These are phyloP conservation scores for Mastigias papua DNA, from an alignment of 30 jellyfish, hydroid and myxozoan species.

Conservation along the genomic window DNA sequence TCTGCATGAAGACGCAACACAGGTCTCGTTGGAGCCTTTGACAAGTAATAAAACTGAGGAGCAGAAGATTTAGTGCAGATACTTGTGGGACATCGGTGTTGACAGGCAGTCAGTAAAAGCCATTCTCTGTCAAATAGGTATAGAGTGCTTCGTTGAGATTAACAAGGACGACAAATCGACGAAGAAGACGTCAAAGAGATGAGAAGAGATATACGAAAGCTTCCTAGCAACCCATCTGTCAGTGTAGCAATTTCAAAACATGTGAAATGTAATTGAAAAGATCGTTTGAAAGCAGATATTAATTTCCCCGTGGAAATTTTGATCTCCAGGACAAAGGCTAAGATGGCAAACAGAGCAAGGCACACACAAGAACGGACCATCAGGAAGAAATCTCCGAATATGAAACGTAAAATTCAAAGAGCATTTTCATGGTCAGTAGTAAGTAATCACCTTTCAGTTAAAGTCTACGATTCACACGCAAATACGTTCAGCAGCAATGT, in stretches of 20 bases:
- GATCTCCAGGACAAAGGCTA: no score
- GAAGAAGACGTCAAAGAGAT: not conserved
- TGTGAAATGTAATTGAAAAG: not conserved
- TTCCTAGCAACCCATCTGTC: not conserved
- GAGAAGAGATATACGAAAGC: not conserved
- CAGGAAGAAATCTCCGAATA: not conserved
- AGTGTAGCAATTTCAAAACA: not conserved
- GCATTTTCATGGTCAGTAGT: conserved; percentile 8
- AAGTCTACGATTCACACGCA: conserved; percentile 27
- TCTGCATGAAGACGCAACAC: no score
- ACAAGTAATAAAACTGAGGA: no score
- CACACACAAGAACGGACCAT: not conserved
- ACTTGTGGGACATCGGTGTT: no score
- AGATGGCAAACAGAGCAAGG: not conserved
- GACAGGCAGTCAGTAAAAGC: no score
- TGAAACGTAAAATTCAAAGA: not conserved
- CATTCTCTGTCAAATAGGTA: no score
- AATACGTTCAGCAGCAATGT: not conserved
- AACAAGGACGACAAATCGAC: not conserved
- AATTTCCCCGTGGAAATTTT: no score
- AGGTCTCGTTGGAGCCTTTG: no score
- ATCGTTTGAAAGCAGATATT: not conserved
- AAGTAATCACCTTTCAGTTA: not conserved
- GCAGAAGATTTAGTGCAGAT: no score
- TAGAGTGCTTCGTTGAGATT: not conserved